These are phyloP conservation scores for Hydrolagus affinis DNA, from an alignment of 2,113 vertebrate species.

Conservation along the genomic window DNA sequence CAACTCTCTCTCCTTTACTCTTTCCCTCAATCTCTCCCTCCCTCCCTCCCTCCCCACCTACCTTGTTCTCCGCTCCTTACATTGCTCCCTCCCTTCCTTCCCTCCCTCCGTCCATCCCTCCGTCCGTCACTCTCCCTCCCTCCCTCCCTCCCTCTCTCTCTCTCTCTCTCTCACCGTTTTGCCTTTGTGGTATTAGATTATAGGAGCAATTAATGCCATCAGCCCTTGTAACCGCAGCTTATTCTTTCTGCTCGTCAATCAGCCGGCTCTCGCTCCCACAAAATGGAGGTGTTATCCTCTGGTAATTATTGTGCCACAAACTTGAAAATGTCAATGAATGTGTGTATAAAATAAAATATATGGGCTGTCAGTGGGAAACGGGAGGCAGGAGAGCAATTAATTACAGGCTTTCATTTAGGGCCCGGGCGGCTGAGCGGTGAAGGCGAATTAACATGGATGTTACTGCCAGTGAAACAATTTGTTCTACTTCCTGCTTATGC, in stretches of 20 bases:
- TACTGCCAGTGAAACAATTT: conserved; percentile 28
- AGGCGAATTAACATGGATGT: conserved; percentile 27
- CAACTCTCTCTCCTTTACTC: too few species aligned
- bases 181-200: conserved; percentile 29
- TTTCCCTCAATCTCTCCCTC: too few species aligned
- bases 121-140: neutral
- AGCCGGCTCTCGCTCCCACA: conserved; percentile 22
- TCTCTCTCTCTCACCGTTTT: neutral
- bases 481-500: conserved; percentile 13
- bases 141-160: neutral
- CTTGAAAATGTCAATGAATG: conserved; percentile 33
- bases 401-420: conserved; percentile 29
- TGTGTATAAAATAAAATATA: conserved; percentile 33
- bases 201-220: conserved; percentile 33
- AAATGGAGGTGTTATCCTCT: conserved; percentile 32
- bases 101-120: too few species aligned
- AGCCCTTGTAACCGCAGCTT: conserved; percentile 29
- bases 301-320: conserved; percentile 32
- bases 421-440: conserved; percentile 14
- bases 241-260: conserved; percentile 30
- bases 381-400: conserved; percentile 32
- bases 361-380: conserved; percentile 30
- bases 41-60: too few species aligned
- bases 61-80: too few species aligned
- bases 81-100: too few species aligned